Evolutionary conservation across 2,797 vertebrate species (phyloP), one percentile per base, ranked within the genome.

Genomic region (Syndactyla subalaris): DNA sequence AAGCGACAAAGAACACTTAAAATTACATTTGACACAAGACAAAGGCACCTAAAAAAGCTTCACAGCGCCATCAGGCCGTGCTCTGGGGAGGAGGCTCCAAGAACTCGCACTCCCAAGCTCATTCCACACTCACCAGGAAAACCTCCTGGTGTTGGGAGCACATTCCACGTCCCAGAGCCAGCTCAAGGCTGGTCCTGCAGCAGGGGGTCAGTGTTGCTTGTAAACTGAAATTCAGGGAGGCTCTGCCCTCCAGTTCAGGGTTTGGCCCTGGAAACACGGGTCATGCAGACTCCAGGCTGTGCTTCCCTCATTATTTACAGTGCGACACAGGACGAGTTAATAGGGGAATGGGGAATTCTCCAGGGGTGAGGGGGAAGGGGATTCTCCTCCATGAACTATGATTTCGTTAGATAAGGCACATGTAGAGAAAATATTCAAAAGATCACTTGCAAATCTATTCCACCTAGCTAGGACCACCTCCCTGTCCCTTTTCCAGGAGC

Each of bases 361-460:
- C 79, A 55, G 75, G 75, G 83, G 46, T 0, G 1, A 41, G 2
- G 55, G 39, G 36, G 51, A 46, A 55, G 55, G 12, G 32, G 63
- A 75, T 46, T 83, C 74, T 94, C 39, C 68, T 92, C 81, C 26
- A 0, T 29, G 39, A 84, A 55, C 73, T 15, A 7, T 39, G 55
- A 52, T 59, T 74, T 87, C 17, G 39, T 85, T 78, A 91, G 88
- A 82, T 97, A 97, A 97, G 97, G 97, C 97, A 97, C 96, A 21
- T 93, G 59, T 85, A 88, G 78, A 96, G 92, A 83, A 74, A 45
- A n/a, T 54, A 83, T 88, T 58, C 85, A 70, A 67, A 94, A 95
- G 89, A 88, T 49, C 93, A 93, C 81, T 93, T 92, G 86, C 92
- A 89, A 63, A 87, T 72, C 83, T 79, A 49, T 72, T 82, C 91